phyloP scores from a whole-genome alignment of 2,797 vertebrate species.

The Eutrigla gurnardus region DNA sequence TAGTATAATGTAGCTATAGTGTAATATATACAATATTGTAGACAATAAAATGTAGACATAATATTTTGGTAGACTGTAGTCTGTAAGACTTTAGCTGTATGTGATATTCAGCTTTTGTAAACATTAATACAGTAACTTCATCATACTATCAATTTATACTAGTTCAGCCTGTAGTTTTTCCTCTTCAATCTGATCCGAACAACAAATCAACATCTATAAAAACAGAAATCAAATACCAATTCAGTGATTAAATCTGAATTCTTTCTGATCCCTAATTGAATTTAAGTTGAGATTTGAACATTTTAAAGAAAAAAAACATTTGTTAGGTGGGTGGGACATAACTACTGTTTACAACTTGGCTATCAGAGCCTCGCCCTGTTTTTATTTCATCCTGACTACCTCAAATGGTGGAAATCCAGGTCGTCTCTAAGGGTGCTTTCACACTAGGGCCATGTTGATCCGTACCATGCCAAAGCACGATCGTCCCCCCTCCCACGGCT shows the following conservation, averaged over 20 bases:
- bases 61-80: conserved; percentile 51
- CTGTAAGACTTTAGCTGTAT: conserved; percentile 33
- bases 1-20: conserved; percentile 70
- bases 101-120: conserved; percentile 53
- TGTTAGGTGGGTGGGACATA: background rate
- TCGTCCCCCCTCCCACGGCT: too few species aligned
- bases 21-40: conserved; percentile 61
- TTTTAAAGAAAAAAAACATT: background rate
- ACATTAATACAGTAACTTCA: conserved; percentile 13
- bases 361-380: background rate
- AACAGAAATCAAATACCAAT: too few species aligned
- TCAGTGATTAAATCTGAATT: too few species aligned
- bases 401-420: background rate
- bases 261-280: background rate
- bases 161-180: background rate
- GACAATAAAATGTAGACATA: conserved; percentile 46
- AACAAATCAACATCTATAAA: background rate
- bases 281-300: background rate
- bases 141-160: background rate
- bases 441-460: too few species aligned
- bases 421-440: too few species aligned
- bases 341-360: background rate
- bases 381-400: background rate
- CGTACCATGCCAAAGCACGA: too few species aligned
- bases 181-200: too few species aligned